phyloP scores from a whole-genome alignment of 2,888 invertebrate species.

The Apodemia duryi region DNA sequence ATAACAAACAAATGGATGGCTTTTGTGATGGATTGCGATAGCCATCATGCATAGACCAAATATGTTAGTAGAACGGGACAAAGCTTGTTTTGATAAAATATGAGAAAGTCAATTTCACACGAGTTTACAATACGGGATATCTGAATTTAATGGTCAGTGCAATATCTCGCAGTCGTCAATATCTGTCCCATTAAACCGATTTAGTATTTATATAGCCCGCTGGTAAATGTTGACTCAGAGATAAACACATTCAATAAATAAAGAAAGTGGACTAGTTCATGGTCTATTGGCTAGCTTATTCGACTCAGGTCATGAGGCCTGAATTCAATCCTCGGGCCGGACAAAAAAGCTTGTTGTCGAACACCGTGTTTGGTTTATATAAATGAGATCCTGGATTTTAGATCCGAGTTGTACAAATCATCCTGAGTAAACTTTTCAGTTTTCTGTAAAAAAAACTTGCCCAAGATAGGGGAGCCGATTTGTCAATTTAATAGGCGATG shows the following conservation, averaged over 20 bases:
- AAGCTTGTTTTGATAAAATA: not conserved
- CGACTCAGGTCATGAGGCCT: not conserved
- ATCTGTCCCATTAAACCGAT: not conserved
- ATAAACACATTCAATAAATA: not conserved
- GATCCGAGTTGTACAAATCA: too few relatives aligned
- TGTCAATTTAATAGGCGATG: too few relatives aligned
- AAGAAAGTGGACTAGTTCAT: not conserved
- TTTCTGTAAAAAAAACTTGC: too few relatives aligned
- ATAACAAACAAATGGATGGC: not conserved
- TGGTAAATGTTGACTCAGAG: not conserved
- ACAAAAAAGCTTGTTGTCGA: too few relatives aligned
- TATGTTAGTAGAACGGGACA: not conserved
- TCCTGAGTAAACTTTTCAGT: too few relatives aligned
- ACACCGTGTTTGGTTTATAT: too few relatives aligned
- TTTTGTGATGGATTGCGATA: too few relatives aligned
- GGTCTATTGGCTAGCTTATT: not conserved
- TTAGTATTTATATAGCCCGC: not conserved
- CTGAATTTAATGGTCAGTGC: not conserved
- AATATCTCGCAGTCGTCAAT: not conserved
- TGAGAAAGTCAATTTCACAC: conserved; percentile 5
- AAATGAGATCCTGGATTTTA: too few relatives aligned
- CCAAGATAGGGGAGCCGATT: too few relatives aligned
- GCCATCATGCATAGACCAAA: not conserved
- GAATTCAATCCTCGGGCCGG: too few relatives aligned
- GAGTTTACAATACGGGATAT: not conserved